These are phyloP conservation scores for Sarcophaga rosellei DNA, from an alignment of 2,888 invertebrate genomes.

Conservation along the genomic window DNA sequence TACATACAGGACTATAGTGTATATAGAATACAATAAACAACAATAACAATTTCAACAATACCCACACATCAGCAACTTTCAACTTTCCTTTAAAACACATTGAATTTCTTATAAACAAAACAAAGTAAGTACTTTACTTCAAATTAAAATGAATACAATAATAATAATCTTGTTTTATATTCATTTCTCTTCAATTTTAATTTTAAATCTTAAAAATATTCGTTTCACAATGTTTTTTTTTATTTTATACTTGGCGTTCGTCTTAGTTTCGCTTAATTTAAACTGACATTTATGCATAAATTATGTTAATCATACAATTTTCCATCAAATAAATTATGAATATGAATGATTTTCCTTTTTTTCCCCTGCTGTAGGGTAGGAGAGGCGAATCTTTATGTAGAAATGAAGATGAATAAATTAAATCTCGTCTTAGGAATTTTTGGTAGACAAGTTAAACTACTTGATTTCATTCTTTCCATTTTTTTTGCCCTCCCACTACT, in stretches of 20 bases:
- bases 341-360: slow-evolving; percentile 72
- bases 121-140: slow-evolving; percentile 62
- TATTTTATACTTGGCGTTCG: neutral
- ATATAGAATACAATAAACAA: slow-evolving; percentile 69
- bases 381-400: neutral
- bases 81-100: slow-evolving; percentile 43
- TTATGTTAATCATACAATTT: slow-evolving; percentile 81
- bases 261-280: slow-evolving; percentile 70
- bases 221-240: neutral
- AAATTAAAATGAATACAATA: neutral
- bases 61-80: slow-evolving; percentile 38
- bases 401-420: slow-evolving; percentile 59
- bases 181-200: neutral
- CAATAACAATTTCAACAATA: slow-evolving; percentile 38
- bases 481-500: slow-evolving; percentile 20
- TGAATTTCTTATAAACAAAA: slow-evolving; percentile 54
- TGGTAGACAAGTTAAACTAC: slow-evolving; percentile 42
- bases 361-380: neutral
- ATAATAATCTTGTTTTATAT: neutral
- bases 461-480: slow-evolving; percentile 14
- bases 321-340: slow-evolving; percentile 75
- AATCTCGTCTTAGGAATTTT: slow-evolving; percentile 37
- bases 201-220: neutral
- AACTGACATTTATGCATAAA: slow-evolving; percentile 80
- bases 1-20: slow-evolving; percentile 75